Percentiles rank a stretch among this genome's conserved stretches.
Conservation (phyloP, 2,113 vertebrate genomes). For the Cichladusa arquata region DNA sequence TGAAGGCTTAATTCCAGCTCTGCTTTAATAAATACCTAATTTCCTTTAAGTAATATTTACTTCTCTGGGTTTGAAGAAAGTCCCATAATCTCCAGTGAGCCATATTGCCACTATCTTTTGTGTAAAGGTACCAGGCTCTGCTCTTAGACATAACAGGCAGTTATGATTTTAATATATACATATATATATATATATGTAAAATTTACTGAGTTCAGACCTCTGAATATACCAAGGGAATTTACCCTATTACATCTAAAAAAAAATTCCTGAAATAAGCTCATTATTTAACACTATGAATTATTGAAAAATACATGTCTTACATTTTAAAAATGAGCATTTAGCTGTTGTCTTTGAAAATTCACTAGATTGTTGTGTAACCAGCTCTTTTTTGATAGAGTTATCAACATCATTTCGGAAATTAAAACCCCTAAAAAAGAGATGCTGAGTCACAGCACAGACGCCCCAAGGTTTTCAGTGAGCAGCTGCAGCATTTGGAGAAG, state of each 20-base stretch:
- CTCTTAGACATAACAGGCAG: neutral
- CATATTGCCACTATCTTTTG: neutral
- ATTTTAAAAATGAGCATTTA: neutral
- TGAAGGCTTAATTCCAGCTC: neutral
- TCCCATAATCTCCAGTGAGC: neutral
- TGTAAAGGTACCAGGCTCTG: neutral
- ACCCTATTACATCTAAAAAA: neutral
- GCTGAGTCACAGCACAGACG: constrained; percentile 21
- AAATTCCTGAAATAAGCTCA: neutral
- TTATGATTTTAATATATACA: neutral
- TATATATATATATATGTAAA: neutral
- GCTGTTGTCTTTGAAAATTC: neutral
- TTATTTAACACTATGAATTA: neutral
- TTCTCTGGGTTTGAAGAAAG: neutral
- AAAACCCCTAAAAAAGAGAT: neutral
- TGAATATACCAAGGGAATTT: neutral
- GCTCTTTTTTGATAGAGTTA: neutral
- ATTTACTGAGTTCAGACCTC: neutral
- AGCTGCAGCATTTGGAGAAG: constrained; percentile 21
- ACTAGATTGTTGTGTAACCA: neutral
- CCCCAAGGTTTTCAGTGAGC: constrained; percentile 9
- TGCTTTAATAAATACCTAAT: neutral
- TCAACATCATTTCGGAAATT: neutral
- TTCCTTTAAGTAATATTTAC: neutral
- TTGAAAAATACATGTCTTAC: neutral